Conservation (phyloP, 2,797 vertebrate genomes). For the Sebastolobus altivelis region DNA sequence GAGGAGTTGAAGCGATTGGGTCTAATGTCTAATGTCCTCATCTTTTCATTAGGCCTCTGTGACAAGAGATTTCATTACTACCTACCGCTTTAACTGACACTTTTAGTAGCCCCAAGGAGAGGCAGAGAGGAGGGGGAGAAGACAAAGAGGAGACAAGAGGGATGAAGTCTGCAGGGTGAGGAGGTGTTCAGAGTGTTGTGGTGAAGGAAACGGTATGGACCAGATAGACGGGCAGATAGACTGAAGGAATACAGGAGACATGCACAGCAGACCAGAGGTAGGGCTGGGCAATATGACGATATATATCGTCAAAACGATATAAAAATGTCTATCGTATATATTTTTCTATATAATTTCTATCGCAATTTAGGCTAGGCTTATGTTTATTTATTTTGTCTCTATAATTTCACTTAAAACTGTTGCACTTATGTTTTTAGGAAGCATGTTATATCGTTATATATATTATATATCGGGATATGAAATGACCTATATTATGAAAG, state of each 20-base stretch:
- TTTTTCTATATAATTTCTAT: no score
- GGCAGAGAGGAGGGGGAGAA: conserved; percentile 29
- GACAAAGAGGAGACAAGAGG: conserved; percentile 39
- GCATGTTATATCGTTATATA: no score
- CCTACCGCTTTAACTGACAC: conserved; percentile 3
- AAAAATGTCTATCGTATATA: no score
- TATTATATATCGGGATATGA: no score
- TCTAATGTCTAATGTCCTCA: conserved; percentile 24
- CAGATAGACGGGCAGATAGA: conserved; percentile 14
- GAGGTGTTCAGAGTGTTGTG: conserved; percentile 35
- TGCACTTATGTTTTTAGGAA: no score
- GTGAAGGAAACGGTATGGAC: conserved; percentile 6
- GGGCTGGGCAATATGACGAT: no score
- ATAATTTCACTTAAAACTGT: no score
- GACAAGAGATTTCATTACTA: conserved; percentile 1
- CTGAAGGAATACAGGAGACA: conserved; percentile 3
- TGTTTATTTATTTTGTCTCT: no score
- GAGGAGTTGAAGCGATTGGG: background rate
- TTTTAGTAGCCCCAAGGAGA: conserved; percentile 37
- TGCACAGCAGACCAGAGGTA: conserved; percentile 15
- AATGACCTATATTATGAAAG: no score
- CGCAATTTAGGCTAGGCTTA: no score
- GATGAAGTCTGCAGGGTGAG: conserved; percentile 23
- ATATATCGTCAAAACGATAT: no score
- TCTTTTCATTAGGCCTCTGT: conserved; percentile 54